Base-by-base conservation (phyloP, 2,888 invertebrate genomes). In the Nomada fabriciana region DNA sequence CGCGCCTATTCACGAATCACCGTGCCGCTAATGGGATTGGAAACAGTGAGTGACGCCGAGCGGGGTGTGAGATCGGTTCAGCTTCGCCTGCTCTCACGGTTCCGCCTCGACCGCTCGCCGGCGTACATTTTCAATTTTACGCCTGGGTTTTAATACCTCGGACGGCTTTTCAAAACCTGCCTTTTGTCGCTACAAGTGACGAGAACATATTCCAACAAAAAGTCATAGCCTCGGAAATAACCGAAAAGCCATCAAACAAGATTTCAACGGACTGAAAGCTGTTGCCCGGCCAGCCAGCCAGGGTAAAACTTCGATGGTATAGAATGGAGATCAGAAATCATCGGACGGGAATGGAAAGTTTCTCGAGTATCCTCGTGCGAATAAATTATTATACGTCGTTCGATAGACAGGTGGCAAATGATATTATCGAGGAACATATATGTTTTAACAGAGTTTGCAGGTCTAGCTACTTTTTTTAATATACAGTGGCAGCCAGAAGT, bases 1-100 rank as follows among this genome's bases (percentile, higher is more conserved):
- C 72, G 84, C 87, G 83, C 82, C 80, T 80, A 84, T 84, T 87
- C 80, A 84, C 87, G 80, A 90, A 88, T 82, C 87, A 84, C 83
- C 82, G 85, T 84, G 80, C 80, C 82, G 89, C 85, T 90, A 90
- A 90, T 90, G 89, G 89, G 88, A 90, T 90, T 90, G 90, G 88
- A 85, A 85, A 80, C 83, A 85, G 85, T 83, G 85, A 85, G 85
- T 87, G 88, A 84, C 88, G 85, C 77, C 81, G 78, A 82, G 83
- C 73, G 74, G 85, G 83, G 83, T 84, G 82, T 70, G 88, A 85
- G 80, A 82, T 80, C 80, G 87, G 85, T 83, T 86, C 71, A 70
- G 77, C 77, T 79, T 80, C 78, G 82, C 76, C 84, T 64, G 73
- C 85, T 73, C 80, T 71, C 82, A 68, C 71, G 76, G 75, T 63